phyloP scores from a whole-genome alignment of 2,888 invertebrate genomes.

The Apodemia mormo region DNA sequence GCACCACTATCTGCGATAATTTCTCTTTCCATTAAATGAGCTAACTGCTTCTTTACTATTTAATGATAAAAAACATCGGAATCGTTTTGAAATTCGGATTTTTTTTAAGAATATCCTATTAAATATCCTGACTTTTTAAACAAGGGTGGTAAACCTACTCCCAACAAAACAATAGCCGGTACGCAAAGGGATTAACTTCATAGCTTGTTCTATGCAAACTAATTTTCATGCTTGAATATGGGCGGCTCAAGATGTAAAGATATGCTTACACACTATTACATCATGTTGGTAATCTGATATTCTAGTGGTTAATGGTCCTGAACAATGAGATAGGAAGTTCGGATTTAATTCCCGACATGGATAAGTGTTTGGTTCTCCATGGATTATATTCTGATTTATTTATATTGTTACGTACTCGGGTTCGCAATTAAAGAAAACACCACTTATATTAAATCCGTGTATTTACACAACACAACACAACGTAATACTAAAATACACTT shows the following conservation, averaged over 20 bases:
- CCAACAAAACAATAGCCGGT: constrained; percentile 6
- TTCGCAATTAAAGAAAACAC: too few relatives aligned
- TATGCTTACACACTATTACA: constrained; percentile 2
- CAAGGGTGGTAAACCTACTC: background rate
- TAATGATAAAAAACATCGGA: too few relatives aligned
- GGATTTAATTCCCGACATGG: background rate
- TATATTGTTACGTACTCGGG: too few relatives aligned
- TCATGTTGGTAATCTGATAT: background rate
- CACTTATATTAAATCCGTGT: too few relatives aligned
- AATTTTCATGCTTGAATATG: background rate
- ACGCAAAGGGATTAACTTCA: constrained; percentile 11
- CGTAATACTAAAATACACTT: too few relatives aligned
- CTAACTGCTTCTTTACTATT: too few relatives aligned
- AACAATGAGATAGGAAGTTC: background rate
- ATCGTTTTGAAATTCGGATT: too few relatives aligned
- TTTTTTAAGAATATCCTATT: background rate
- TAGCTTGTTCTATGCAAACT: constrained; percentile 8
- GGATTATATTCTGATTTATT: too few relatives aligned
- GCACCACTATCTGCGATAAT: too few relatives aligned
- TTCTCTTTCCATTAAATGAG: too few relatives aligned
- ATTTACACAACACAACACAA: too few relatives aligned
- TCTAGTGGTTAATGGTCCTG: background rate
- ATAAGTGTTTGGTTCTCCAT: background rate
- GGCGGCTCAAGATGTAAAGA: background rate
- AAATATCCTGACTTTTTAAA: background rate